Evolutionary conservation across 2,113 vertebrate genomes (phyloP).

Genomic region (Lophotis ruficrista): DNA sequence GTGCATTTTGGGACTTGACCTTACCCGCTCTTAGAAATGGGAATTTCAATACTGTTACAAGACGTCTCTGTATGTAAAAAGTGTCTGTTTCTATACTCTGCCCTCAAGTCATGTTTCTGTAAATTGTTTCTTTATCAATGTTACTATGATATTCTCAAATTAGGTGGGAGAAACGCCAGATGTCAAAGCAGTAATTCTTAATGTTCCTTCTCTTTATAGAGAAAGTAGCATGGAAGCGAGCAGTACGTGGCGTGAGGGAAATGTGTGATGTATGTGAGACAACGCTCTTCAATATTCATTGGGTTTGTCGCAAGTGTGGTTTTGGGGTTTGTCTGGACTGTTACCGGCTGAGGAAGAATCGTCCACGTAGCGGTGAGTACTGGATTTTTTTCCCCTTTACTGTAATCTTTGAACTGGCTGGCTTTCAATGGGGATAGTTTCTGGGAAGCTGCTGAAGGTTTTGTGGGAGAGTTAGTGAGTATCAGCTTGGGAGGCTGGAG

Average conservation of each 20-base stretch:
- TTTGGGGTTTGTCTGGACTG: slow-evolving; percentile 98
- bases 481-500: not conserved
- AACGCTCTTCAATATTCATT: slow-evolving; percentile 98
- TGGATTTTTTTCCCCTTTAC: not conserved
- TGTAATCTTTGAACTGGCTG: not conserved
- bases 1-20: not conserved
- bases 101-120: not conserved
- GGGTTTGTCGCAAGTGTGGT: slow-evolving; percentile 98
- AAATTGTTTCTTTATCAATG: not conserved
- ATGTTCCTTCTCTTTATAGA: slow-evolving; percentile 76
- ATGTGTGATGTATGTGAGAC: slow-evolving; percentile 99
- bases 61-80: not conserved
- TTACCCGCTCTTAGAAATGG: not conserved
- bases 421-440: not conserved
- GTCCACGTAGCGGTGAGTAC: slow-evolving; percentile 87
- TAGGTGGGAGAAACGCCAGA: not conserved
- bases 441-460: not conserved
- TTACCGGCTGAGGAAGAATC: slow-evolving; percentile 92
- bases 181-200: not conserved
- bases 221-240: slow-evolving; percentile 98
- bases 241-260: slow-evolving; percentile 93
- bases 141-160: not conserved
- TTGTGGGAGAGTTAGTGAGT: not conserved
- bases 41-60: not conserved
- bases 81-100: not conserved